Base-by-base conservation (phyloP, 2,113 vertebrate species). In the Haemorhous mexicanus region DNA sequence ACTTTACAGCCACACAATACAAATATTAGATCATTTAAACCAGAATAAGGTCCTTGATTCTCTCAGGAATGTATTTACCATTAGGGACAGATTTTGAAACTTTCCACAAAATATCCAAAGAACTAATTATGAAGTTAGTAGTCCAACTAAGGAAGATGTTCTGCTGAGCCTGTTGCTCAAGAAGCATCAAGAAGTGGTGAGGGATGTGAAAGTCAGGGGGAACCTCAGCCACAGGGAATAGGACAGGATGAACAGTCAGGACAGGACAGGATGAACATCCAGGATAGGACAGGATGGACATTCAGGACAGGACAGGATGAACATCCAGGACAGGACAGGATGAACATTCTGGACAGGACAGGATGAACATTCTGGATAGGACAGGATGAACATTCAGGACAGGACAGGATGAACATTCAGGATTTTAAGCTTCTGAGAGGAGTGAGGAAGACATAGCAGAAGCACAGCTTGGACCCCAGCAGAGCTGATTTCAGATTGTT, bases 21-120 rank as follows among this genome's bases (percentile, higher is more conserved):
- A 95, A 97, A 69, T 72, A 85, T 69, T 27, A 83, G 69, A 79
- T 70, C 7, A 90, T 87, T 95, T 95, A 79, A 95, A 77, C 41
- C 9, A 26, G 90, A 95, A 52, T 81, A 33, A 95, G 95, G 84
- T 91, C 87, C 93, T 91, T 93, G 86, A 95, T 97, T 87, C 82
- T 61, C 79, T 81, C 33, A 39, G 62, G 33, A 86, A 96, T 27
- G 28, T 59, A 55, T 41, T 84, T 72, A 81, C 6, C 26, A 82
- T 85, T 84, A 95, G n/a, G 18, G 37, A 27, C 10, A 20, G 26
- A 39, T 64, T 90, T 73, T 56, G 21, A 66, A 95, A 95, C 90
- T 69, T 93, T 91, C 56, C 91, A 43, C 61, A 70, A 89, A 92
- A 75, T 43, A 59, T 55, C 18, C 18, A 33, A 89, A 68, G 33